Percentiles rank a stretch among this genome's conserved stretches.
Conservation (phyloP, 2,113 vertebrate species). For the Amia ocellicauda region DNA sequence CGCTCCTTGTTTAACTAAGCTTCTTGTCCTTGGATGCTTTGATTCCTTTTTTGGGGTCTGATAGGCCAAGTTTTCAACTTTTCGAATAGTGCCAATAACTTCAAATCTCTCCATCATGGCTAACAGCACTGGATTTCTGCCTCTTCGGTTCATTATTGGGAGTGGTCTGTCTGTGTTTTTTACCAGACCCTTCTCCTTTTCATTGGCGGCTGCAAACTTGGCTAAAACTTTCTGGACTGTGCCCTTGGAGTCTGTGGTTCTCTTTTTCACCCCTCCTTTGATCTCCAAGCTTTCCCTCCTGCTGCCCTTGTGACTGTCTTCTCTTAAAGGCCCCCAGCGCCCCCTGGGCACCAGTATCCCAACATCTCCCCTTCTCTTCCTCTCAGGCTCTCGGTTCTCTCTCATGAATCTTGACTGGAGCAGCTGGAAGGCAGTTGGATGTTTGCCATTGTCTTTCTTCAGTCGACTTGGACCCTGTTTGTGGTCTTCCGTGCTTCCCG, state of each 20-base stretch:
- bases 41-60: slow-evolving; percentile 4
- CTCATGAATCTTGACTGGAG: slow-evolving; percentile 80
- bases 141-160: slow-evolving; percentile 34
- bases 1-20: slow-evolving; percentile 25
- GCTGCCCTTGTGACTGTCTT: slow-evolving; percentile 29
- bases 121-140: slow-evolving; percentile 57
- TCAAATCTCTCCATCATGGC: slow-evolving; percentile 76
- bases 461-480: not conserved
- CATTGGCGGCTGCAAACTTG: slow-evolving; percentile 71
- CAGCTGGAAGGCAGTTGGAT: slow-evolving; percentile 80
- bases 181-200: slow-evolving; percentile 54
- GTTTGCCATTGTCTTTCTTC: slow-evolving; percentile 17
- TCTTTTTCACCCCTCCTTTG: slow-evolving; percentile 11
- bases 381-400: slow-evolving; percentile 59
- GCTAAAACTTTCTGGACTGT: slow-evolving; percentile 74
- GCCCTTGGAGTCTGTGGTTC: slow-evolving; percentile 37
- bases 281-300: slow-evolving; percentile 22
- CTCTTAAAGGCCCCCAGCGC: slow-evolving; percentile 27
- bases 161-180: slow-evolving; percentile 30
- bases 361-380: slow-evolving; percentile 74
- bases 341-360: slow-evolving; percentile 62
- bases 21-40: not conserved
- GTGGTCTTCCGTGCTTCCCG: slow-evolving; percentile 32
- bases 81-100: slow-evolving; percentile 52
- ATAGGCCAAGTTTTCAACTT: slow-evolving; percentile 33